Conservation (phyloP, 2,888 invertebrate species). For the Deilephila elpenor region DNA sequence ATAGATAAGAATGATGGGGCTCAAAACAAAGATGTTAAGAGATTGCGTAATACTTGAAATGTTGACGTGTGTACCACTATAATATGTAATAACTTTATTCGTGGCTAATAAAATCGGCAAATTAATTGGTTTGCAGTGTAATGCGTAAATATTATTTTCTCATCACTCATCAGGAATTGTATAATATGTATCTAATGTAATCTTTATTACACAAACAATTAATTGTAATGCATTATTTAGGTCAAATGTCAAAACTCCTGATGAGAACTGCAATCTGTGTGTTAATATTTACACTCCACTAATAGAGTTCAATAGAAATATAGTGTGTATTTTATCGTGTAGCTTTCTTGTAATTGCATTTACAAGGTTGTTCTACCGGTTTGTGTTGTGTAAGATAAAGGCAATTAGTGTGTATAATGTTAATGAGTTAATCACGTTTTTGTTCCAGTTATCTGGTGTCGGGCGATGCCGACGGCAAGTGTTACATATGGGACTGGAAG, state of each 20-base stretch:
- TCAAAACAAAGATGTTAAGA: neutral
- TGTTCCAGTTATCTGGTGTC: slow-evolving; percentile 95
- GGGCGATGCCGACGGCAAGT: slow-evolving; percentile 99
- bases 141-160: too few relatives aligned
- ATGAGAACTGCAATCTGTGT: neutral
- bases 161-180: too few relatives aligned
- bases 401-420: slow-evolving; percentile 13
- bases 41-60: neutral
- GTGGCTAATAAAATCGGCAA: too few relatives aligned
- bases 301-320: neutral
- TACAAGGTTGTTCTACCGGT: neutral
- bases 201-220: too few relatives aligned
- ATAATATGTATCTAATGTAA: too few relatives aligned
- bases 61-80: too few relatives aligned
- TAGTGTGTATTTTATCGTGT: neutral
- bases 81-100: too few relatives aligned
- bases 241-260: slow-evolving; percentile 7
- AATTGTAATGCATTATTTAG: neutral
- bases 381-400: slow-evolving; percentile 4
- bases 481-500: slow-evolving; percentile 99
- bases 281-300: neutral
- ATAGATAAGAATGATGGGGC: neutral
- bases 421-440: slow-evolving; percentile 35
- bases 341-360: neutral
- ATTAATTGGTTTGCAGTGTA: too few relatives aligned